These are phyloP conservation scores for Stomatorhinus walkeri DNA, from an alignment of 2,797 vertebrate species.

Conservation along the genomic window DNA sequence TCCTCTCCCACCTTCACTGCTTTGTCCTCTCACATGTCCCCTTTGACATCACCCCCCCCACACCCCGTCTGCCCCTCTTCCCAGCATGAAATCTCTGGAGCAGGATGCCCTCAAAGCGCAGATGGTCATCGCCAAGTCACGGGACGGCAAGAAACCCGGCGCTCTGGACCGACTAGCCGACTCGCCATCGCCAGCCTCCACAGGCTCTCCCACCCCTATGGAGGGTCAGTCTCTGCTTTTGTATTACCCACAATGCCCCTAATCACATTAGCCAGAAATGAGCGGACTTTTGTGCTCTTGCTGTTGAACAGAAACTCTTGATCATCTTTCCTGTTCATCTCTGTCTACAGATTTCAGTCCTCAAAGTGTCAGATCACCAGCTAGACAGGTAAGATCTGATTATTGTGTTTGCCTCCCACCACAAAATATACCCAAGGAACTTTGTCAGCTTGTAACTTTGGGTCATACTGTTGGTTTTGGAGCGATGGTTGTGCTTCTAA, in stretches of 20 bases:
- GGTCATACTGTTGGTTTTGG: neutral
- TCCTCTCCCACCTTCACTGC: neutral
- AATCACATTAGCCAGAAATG: neutral
- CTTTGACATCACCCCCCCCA: neutral
- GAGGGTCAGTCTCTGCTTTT: slow-evolving; percentile 65
- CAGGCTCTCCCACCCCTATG: slow-evolving; percentile 84
- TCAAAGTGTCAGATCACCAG: slow-evolving; percentile 73
- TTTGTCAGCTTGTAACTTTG: neutral
- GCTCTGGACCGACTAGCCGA: slow-evolving; percentile 85
- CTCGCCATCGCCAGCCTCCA: slow-evolving; percentile 81
- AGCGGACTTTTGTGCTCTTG: neutral
- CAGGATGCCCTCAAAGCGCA: slow-evolving; percentile 95
- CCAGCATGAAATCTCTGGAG: slow-evolving; percentile 95
- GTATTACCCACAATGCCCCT: neutral
- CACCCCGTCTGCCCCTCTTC: neutral
- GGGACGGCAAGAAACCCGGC: slow-evolving; percentile 80
- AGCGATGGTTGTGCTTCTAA: neutral
- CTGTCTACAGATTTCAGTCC: slow-evolving; percentile 69
- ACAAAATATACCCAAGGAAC: neutral
- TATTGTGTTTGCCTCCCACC: neutral
- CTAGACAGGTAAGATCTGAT: slow-evolving; percentile 76
- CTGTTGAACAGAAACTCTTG: neutral
- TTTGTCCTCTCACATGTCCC: neutral
- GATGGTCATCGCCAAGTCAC: slow-evolving; percentile 96
- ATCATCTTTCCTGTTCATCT: slow-evolving; percentile 11